phyloP scores from a whole-genome alignment of 2,888 invertebrate species.

The Argynnis bischoffii region DNA sequence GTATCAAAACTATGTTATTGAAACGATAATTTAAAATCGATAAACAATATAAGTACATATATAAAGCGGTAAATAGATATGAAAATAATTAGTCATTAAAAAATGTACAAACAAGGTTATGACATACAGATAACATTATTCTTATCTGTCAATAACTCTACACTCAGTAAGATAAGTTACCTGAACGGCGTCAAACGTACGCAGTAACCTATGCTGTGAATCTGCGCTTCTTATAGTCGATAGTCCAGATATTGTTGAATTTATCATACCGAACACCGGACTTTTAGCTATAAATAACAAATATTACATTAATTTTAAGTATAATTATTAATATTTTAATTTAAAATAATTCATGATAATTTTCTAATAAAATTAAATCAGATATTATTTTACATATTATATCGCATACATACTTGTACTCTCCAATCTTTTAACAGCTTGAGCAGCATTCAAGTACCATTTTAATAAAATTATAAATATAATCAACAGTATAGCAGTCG shows the following conservation, averaged over 20 bases:
- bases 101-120: background rate
- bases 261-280: slow-evolving; percentile 91
- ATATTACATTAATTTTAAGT: background rate
- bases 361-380: background rate
- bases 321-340: background rate
- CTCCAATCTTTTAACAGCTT: slow-evolving; percentile 88
- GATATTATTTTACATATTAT: background rate
- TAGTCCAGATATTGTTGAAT: slow-evolving; percentile 88
- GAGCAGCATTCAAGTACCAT: slow-evolving; percentile 87
- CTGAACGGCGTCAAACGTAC: slow-evolving; percentile 83
- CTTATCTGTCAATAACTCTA: slow-evolving; percentile 18
- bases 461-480: slow-evolving; percentile 84
- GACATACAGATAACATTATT: background rate
- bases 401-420: slow-evolving; percentile 83
- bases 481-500: slow-evolving; percentile 64
- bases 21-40: too few species aligned
- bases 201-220: slow-evolving; percentile 83
- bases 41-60: too few species aligned
- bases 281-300: slow-evolving; percentile 84
- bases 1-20: too few species aligned
- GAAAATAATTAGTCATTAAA: background rate
- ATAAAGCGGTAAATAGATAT: too few species aligned
- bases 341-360: background rate
- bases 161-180: slow-evolving; percentile 48
- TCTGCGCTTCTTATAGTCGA: slow-evolving; percentile 88